Conservation (phyloP, 92 coral and sea anemone genomes). For the Phenganax subtilis region DNA sequence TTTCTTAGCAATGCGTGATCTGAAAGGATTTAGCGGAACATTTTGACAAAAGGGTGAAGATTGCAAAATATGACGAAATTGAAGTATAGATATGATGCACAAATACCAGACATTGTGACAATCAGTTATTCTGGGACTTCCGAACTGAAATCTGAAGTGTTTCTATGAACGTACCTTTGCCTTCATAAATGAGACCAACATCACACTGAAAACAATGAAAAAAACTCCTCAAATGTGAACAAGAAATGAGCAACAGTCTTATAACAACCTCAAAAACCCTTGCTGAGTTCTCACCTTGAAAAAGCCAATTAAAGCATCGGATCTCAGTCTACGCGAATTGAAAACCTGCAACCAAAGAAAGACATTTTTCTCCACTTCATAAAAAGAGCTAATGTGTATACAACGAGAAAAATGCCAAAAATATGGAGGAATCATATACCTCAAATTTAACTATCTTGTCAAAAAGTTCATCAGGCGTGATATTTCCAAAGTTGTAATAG, state of each 20-base stretch:
- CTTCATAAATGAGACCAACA: slow-evolving; percentile 69
- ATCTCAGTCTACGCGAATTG: slow-evolving; percentile 62
- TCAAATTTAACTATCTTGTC: slow-evolving; percentile 74
- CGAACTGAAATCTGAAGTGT: not conserved
- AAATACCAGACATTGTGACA: too few relatives aligned
- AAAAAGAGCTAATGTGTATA: too few relatives aligned
- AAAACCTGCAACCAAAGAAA: slow-evolving; percentile 46
- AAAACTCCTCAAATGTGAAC: slow-evolving; percentile 37
- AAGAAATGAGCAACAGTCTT: slow-evolving; percentile 41
- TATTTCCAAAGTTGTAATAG: slow-evolving; percentile 71
- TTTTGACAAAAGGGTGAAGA: not conserved
- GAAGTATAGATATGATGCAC: too few relatives aligned
- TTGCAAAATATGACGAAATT: too few relatives aligned
- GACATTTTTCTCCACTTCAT: not conserved
- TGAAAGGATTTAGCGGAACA: not conserved
- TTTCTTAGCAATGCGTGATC: slow-evolving; percentile 77
- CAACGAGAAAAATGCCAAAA: not conserved
- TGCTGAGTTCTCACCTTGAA: slow-evolving; percentile 58
- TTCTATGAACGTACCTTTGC: slow-evolving; percentile 55
- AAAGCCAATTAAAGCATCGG: slow-evolving; percentile 70
- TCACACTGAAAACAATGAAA: slow-evolving; percentile 59
- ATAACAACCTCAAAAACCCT: not conserved
- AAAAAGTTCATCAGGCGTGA: slow-evolving; percentile 87
- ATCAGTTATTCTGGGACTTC: not conserved
- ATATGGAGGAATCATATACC: slow-evolving; percentile 45